Conservation (phyloP, 2,888 invertebrate genomes). For the Graphium colonna region DNA sequence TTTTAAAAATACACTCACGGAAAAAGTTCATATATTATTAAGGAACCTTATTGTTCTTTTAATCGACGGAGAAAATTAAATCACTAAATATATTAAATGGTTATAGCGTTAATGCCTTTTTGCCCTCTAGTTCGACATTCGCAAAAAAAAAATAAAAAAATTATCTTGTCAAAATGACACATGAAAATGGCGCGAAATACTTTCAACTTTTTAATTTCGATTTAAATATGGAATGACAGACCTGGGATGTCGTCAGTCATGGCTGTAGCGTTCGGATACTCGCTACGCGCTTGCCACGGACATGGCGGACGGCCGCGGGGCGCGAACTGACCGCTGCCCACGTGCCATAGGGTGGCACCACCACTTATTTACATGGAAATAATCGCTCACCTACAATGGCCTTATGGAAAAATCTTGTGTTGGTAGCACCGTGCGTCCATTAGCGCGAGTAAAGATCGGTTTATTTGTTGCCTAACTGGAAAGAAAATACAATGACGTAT, state of each 20-base stretch:
- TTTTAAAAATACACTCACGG: too few relatives aligned
- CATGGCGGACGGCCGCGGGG: constrained; percentile 55
- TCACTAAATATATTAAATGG: too few relatives aligned
- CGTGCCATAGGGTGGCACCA: constrained; percentile 48
- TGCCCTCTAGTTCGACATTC: too few relatives aligned
- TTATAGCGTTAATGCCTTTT: too few relatives aligned
- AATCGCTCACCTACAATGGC: constrained; percentile 36
- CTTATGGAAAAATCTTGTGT: constrained; percentile 20
- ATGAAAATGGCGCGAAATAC: constrained; percentile 1
- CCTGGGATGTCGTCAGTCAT: constrained; percentile 75
- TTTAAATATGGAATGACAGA: constrained; percentile 33
- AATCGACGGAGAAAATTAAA: too few relatives aligned
- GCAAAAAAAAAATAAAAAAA: too few relatives aligned
- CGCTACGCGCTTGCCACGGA: constrained; percentile 37
- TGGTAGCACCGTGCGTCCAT: background rate
- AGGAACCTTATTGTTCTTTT: too few relatives aligned
- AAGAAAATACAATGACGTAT: too few relatives aligned
- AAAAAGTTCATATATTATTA: too few relatives aligned
- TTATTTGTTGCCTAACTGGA: background rate
- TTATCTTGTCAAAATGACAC: background rate
- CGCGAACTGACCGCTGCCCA: constrained; percentile 67
- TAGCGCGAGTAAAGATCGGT: background rate
- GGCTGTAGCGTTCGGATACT: constrained; percentile 31
- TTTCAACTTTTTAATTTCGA: background rate
- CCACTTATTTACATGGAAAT: constrained; percentile 36